Evolutionary conservation across 2,888 invertebrate genomes (phyloP).

Genomic region (Subacronicta megacephala): DNA sequence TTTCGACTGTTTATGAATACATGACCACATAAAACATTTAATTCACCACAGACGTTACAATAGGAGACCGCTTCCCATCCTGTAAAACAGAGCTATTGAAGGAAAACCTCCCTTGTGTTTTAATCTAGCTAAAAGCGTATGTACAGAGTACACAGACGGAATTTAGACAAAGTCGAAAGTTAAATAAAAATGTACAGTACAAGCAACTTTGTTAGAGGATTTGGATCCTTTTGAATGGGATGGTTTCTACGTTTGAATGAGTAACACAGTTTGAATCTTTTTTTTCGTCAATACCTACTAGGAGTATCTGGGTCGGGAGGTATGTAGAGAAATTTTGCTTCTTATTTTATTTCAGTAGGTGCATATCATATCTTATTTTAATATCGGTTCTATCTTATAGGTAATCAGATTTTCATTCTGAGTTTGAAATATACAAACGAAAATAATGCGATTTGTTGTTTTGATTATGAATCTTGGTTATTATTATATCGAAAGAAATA

Average conservation of each 20-base stretch:
- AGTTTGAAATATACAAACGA: too few relatives aligned
- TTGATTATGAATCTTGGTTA: too few relatives aligned
- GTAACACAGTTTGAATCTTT: not conserved
- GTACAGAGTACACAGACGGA: constrained; percentile 17
- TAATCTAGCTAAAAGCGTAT: constrained; percentile 52
- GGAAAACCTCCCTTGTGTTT: constrained; percentile 29
- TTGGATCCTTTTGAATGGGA: constrained; percentile 17
- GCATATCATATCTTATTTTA: too few relatives aligned
- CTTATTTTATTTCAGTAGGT: too few relatives aligned
- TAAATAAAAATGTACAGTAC: constrained; percentile 36
- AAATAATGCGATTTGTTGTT: too few relatives aligned
- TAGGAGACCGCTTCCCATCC: constrained; percentile 1
- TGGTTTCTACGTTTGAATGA: constrained; percentile 20
- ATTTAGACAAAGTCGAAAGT: constrained; percentile 47
- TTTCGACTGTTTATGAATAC: constrained; percentile 12
- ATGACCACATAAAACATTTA: constrained; percentile 16
- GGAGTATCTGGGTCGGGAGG: constrained; percentile 10
- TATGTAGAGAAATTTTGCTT: not conserved
- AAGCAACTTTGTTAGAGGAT: constrained; percentile 20
- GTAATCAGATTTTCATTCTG: too few relatives aligned
- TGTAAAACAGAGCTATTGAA: constrained; percentile 22
- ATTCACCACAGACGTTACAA: constrained; percentile 18
- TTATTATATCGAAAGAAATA: too few relatives aligned
- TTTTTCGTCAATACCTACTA: constrained; percentile 21
- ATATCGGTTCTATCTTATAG: too few relatives aligned